Percentiles rank a stretch among this genome's conserved stretches.
Conservation (phyloP, 2,113 vertebrate species). For the Poeciliopsis turrubarensis region DNA sequence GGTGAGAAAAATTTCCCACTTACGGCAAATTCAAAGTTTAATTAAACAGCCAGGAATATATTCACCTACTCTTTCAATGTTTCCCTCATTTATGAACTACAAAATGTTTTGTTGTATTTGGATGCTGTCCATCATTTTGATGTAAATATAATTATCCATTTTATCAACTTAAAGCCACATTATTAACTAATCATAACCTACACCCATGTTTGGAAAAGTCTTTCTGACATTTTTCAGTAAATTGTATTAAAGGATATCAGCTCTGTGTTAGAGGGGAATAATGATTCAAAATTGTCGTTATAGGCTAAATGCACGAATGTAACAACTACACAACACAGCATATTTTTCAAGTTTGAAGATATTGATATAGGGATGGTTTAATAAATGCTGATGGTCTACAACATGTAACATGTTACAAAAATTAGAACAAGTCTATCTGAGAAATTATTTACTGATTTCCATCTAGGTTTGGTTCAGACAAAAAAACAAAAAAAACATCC, state of each 20-base stretch:
- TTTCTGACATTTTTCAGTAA: background rate
- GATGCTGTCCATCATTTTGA: background rate
- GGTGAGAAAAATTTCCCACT: slow-evolving; percentile 77
- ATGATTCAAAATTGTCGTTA: background rate
- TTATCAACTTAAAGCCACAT: background rate
- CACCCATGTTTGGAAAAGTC: background rate
- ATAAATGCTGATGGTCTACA: too few relatives aligned
- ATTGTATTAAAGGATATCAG: background rate
- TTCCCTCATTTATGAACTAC: too few relatives aligned
- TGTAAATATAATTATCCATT: too few relatives aligned
- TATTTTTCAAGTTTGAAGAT: background rate
- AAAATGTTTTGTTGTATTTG: background rate
- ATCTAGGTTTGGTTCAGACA: background rate
- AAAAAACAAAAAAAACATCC: background rate
- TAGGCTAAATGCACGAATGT: background rate
- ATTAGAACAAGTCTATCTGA: background rate
- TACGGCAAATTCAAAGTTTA: background rate
- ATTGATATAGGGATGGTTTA: background rate
- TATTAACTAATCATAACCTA: background rate
- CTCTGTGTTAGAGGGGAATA: background rate
- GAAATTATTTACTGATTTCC: background rate
- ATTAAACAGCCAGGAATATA: background rate
- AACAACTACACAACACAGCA: background rate
- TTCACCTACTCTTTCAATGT: background rate
- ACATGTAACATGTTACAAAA: too few relatives aligned